Evolutionary conservation across 1,140 invertebrate genomes (phyloP).

Genomic region (Lasioglossum albipes): DNA sequence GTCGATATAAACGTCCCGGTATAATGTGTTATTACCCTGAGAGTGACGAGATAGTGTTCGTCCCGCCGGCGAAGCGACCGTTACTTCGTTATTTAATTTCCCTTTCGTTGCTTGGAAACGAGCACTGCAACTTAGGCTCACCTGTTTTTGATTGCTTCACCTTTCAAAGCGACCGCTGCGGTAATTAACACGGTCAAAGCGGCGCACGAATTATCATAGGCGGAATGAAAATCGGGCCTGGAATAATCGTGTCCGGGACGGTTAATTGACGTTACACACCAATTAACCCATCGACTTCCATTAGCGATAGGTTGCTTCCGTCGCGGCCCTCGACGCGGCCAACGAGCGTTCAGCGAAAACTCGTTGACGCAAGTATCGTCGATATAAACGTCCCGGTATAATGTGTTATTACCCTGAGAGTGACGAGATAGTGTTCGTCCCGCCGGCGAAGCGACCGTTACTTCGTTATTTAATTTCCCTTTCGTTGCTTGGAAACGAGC

Average conservation of each 20-base stretch:
- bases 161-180: background rate
- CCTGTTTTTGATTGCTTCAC: background rate
- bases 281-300: conserved; percentile 59
- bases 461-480: background rate
- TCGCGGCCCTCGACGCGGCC: conserved; percentile 13
- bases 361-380: conserved; percentile 6
- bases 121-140: background rate
- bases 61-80: background rate
- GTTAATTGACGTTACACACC: conserved; percentile 57
- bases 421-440: background rate
- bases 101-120: background rate
- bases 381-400: conserved; percentile 4
- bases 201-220: conserved; percentile 57
- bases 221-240: conserved; percentile 43
- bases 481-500: background rate
- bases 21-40: conserved; percentile 2
- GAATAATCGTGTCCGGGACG: conserved; percentile 51
- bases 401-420: background rate
- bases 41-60: background rate
- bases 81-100: background rate
- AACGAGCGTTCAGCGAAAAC: conserved; percentile 10
- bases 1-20: background rate
- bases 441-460: background rate
- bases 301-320: conserved; percentile 36
- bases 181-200: conserved; percentile 59